A percentile compares a stretch with the other conserved stretches of the same genome.
Evolutionary conservation across 2,797 vertebrate species (phyloP).

Genomic region (Eulemur mongoz): DNA sequence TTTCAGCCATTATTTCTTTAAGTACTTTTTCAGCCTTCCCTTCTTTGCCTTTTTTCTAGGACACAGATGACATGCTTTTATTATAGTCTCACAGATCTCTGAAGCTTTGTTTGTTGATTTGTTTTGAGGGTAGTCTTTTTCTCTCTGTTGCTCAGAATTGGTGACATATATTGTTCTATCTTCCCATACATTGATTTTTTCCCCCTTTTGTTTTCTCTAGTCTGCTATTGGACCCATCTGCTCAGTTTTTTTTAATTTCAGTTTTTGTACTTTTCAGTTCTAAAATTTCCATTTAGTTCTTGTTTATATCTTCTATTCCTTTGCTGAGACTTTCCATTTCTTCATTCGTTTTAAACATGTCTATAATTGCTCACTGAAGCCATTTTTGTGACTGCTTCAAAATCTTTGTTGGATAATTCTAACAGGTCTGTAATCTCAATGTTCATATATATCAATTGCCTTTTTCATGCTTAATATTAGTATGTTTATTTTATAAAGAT

Average conservation of each 20-base stretch:
- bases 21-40: background rate
- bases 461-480: background rate
- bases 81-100: background rate
- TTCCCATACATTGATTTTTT: background rate
- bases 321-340: background rate
- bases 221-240: background rate
- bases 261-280: background rate
- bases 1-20: background rate
- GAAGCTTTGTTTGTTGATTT: background rate
- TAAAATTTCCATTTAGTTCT: constrained; percentile 23
- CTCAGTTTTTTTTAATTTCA: background rate
- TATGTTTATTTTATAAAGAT: background rate
- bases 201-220: background rate
- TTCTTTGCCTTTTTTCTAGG: background rate
- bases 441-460: background rate
- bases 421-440: background rate
- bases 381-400: background rate
- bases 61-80: background rate
- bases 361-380: background rate
- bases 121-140: background rate
- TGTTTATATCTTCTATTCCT: background rate
- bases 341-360: background rate
- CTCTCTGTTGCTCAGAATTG: background rate
- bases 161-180: background rate
- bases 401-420: background rate